Conservation (phyloP, 2,888 invertebrate genomes). For the Phortica okadai region DNA sequence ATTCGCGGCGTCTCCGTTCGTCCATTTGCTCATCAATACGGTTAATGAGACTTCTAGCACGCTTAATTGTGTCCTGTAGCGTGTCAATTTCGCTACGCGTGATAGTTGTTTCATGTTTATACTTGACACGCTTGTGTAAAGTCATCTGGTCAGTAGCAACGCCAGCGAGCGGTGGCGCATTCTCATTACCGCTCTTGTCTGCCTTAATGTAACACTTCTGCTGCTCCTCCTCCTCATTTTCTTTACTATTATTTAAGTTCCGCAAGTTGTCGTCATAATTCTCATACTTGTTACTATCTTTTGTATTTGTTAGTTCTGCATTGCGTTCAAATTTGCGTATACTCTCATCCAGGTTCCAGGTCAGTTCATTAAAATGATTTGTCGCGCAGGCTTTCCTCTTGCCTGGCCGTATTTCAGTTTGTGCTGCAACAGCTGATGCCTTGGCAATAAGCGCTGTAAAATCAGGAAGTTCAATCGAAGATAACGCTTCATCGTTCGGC, state of each 20-base stretch:
- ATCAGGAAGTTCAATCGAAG: not conserved
- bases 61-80: not conserved
- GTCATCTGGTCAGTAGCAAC: not conserved
- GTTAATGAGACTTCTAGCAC: not conserved
- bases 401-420: constrained; percentile 21
- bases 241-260: not conserved
- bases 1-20: not conserved
- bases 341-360: constrained; percentile 53
- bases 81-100: not conserved
- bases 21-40: not conserved
- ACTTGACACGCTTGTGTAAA: not conserved
- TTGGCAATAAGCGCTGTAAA: constrained; percentile 50
- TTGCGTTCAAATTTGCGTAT: constrained; percentile 55
- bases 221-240: too few relatives aligned
- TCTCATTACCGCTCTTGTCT: not conserved
- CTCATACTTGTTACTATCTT: not conserved
- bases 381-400: constrained; percentile 46
- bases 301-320: not conserved
- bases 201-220: not conserved
- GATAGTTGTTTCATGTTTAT: not conserved
- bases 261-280: not conserved
- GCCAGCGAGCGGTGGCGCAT: not conserved
- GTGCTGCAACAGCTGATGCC: constrained; percentile 51
- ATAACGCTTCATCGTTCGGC: not conserved
- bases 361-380: constrained; percentile 40